These are phyloP conservation scores for Phylloscopus trochiloides DNA, from an alignment of 2,113 vertebrate species.

Conservation along the genomic window DNA sequence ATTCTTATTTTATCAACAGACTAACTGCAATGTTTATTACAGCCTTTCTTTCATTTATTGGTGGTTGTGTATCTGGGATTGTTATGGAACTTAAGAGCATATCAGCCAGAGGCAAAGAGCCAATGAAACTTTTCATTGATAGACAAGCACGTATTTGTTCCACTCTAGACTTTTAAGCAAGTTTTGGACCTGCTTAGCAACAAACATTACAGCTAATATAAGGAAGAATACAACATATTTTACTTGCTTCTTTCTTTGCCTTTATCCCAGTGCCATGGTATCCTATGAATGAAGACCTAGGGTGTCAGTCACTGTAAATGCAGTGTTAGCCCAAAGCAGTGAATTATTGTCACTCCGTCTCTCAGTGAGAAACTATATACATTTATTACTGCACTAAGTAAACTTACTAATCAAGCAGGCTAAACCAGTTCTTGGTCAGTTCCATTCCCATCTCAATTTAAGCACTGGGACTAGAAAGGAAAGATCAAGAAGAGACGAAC, in stretches of 20 bases:
- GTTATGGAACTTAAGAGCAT: background rate
- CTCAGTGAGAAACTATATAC: background rate
- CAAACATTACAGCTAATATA: background rate
- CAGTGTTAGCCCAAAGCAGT: background rate
- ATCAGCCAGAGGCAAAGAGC: background rate
- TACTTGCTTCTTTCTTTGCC: background rate
- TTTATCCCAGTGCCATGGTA: background rate
- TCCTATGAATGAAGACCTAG: background rate
- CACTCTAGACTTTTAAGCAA: background rate
- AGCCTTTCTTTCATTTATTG: background rate
- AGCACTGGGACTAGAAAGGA: background rate
- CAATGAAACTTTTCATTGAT: background rate
- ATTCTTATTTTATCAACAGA: background rate
- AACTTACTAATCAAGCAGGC: background rate
- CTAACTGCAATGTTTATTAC: background rate
- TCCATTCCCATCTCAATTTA: background rate
- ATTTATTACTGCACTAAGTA: background rate
- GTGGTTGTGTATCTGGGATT: background rate
- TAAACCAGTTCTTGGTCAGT: background rate
- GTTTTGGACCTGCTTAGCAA: background rate
- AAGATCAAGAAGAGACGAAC: background rate
- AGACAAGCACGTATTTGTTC: background rate
- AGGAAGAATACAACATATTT: background rate
- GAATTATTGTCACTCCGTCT: background rate
- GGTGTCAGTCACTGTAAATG: background rate